Conservation (phyloP, 1,140 invertebrate genomes). For the Drosophila gunungcola region DNA sequence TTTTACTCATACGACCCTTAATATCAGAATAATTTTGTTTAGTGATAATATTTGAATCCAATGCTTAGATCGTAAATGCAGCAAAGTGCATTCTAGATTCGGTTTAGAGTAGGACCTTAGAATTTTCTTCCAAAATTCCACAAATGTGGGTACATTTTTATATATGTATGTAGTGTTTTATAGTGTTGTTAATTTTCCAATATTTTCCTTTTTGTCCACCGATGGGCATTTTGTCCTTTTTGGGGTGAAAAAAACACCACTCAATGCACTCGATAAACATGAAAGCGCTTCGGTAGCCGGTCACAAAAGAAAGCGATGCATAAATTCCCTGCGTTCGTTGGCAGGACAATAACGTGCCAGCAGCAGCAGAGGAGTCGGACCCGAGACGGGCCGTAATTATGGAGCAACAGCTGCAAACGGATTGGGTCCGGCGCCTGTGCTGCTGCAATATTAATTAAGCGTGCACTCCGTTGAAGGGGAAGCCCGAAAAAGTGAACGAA, state of each 20-base stretch:
- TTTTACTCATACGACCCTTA: too few relatives aligned
- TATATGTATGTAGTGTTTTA: too few relatives aligned
- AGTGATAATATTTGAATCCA: too few relatives aligned
- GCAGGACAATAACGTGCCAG: conserved; percentile 45
- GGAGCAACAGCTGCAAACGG: conserved; percentile 41
- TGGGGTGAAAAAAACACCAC: conserved; percentile 53
- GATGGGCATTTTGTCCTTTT: conserved; percentile 38
- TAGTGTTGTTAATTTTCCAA: conserved; percentile 10
- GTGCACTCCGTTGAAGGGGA: conserved; percentile 33
- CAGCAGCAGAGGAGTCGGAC: conserved; percentile 20
- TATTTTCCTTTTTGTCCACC: conserved; percentile 15
- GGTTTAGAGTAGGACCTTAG: too few relatives aligned
- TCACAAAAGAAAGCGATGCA: conserved; percentile 55
- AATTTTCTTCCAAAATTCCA: too few relatives aligned
- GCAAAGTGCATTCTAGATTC: too few relatives aligned
- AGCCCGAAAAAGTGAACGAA: conserved; percentile 35
- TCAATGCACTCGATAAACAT: conserved; percentile 56
- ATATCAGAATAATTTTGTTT: too few relatives aligned
- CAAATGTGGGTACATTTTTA: background rate
- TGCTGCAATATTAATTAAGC: conserved; percentile 81
- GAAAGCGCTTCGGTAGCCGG: conserved; percentile 25
- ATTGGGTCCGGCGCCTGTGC: conserved; percentile 57
- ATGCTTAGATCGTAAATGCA: too few relatives aligned
- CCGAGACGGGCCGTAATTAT: conserved; percentile 57
- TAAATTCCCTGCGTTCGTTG: conserved; percentile 52